Conservation (phyloP, 2,797 vertebrate genomes). For the Neomorphus geoffroyi region DNA sequence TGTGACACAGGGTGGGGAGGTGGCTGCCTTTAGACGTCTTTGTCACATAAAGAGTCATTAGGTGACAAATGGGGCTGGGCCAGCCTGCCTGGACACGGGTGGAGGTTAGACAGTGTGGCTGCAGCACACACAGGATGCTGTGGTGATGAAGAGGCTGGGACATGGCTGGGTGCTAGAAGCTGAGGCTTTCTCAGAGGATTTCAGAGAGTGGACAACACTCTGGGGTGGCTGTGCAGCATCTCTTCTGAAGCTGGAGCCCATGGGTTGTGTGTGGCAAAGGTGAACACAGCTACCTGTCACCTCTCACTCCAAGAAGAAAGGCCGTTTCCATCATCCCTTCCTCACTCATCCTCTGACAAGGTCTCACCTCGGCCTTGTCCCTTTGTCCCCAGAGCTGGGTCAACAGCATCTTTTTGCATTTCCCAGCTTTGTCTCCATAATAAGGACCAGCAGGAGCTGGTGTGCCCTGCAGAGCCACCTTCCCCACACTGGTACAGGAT, state of each 20-base stretch:
- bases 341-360: neutral
- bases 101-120: neutral
- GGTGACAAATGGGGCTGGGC: neutral
- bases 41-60: slow-evolving; percentile 20
- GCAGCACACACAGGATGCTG: neutral
- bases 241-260: neutral
- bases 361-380: neutral
- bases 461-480: neutral
- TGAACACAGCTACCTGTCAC: neutral
- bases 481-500: neutral
- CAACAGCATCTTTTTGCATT: neutral
- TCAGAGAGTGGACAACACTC: too few species aligned
- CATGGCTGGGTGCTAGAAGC: neutral
- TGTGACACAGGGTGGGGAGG: slow-evolving; percentile 42
- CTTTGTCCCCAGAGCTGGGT: neutral
- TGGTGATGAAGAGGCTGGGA: neutral
- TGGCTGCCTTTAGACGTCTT: slow-evolving; percentile 7
- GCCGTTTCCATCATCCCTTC: neutral
- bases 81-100: neutral
- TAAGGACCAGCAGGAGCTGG: neutral
- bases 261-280: neutral
- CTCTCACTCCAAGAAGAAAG: neutral
- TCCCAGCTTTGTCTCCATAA: neutral
- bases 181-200: neutral
- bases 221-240: neutral